Evolutionary conservation across 2,797 vertebrate species (phyloP), one percentile per base, ranked within the genome.

Genomic region (Sciurus carolinensis): DNA sequence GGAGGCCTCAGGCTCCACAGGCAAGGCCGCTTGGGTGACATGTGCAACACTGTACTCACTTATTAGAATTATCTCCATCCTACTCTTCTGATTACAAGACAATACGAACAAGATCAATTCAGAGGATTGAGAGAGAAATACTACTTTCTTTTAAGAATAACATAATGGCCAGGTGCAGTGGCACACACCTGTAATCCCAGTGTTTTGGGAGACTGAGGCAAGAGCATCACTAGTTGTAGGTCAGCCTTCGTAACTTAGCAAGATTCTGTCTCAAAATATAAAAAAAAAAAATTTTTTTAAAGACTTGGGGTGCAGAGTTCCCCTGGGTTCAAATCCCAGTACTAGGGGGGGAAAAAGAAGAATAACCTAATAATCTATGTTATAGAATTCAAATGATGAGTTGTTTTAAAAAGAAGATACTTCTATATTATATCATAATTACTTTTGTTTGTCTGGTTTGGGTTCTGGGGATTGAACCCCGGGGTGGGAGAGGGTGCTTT

Each of bases 1-100:
- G 59, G 24, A 62, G 33, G 47, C 11, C 30, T 24, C 39, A 8
- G 33, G 62, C 39, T 8, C 33, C 17, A 2, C 44, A 66, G 67
- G 94, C 33, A 44, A 87, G 80, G 79, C 26, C 50, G 33, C 50
- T 2, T 1, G 1, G 26, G 30, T 0, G 6, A 71, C 50, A 8
- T 4, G 0, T 44, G 17, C 13, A 28, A 33, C 44, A 28, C 3
- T 4, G 1, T 0, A 5, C 17, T 64, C 52, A 1, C 18, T 33
- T 36, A 66, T 1, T 3, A n/a, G 47, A 26, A 42, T 18, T 3
- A 12, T 7, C 39, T 47, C 87, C 30, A 4, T 15, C n/a, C 33
- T 62, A 15, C 6, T 7, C 75, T 73, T 30, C 26, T 39, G n/a
- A 81, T 50, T 66, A 36, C 7, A 66, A 64, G 30, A 28, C 20